Evolutionary conservation across 2,888 invertebrate species (phyloP).

Genomic region (Apamea epomidion): DNA sequence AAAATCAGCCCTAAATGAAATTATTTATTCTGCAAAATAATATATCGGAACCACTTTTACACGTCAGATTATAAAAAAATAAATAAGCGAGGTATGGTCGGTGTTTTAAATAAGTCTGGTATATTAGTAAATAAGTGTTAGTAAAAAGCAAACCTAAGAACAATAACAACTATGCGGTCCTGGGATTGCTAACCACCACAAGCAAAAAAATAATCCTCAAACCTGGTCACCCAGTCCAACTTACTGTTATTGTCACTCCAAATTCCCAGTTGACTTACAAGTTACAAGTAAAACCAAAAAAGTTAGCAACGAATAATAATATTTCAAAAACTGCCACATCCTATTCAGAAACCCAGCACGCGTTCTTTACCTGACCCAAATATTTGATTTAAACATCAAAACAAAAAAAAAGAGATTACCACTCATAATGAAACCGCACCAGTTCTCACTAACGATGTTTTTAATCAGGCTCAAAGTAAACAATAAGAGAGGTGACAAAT

Average conservation of each 20-base stretch:
- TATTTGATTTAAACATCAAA: conserved; percentile 54
- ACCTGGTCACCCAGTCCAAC: background rate
- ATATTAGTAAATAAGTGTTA: background rate
- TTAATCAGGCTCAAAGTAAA: conserved; percentile 61
- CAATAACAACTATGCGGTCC: background rate
- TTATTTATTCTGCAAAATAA: background rate
- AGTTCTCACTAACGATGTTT: conserved; percentile 50
- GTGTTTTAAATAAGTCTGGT: background rate
- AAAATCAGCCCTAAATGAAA: background rate
- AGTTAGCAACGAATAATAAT: conserved; percentile 14
- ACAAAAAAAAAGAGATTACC: conserved; percentile 48
- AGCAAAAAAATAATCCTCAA: conserved; percentile 24
- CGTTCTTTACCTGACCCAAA: conserved; percentile 61
- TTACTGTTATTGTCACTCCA: conserved; percentile 8
- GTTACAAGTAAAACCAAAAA: conserved; percentile 29
- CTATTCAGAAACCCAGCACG: conserved; percentile 62
- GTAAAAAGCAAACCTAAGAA: background rate
- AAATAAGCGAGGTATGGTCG: no score
- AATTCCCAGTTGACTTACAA: conserved; percentile 49
- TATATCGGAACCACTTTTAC: background rate
- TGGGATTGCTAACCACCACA: background rate
- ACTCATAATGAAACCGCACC: conserved; percentile 57
- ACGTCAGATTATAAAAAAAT: background rate
- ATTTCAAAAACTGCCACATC: conserved; percentile 44
- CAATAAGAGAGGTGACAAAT: conserved; percentile 46